Conservation (phyloP, 2,797 vertebrate genomes). For the Neosilurus mollespiculum region DNA sequence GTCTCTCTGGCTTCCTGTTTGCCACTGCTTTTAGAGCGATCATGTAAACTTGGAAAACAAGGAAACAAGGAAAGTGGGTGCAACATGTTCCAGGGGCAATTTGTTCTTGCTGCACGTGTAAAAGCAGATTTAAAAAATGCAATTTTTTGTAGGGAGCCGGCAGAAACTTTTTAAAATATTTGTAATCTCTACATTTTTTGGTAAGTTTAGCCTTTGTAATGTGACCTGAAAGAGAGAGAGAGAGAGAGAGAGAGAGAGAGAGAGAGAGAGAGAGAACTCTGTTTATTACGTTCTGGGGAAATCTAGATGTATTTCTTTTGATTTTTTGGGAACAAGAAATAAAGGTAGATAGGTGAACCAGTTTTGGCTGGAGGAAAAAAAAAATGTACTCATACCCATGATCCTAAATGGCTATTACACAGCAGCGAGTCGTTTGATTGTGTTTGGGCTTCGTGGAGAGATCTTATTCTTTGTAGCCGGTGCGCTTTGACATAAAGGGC, state of each 20-base stretch:
- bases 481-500: conserved; percentile 43
- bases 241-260: not conserved
- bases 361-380: not conserved
- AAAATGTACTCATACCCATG: not conserved
- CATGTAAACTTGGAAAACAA: too few species aligned
- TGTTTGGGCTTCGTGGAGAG: conserved; percentile 14
- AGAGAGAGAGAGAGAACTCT: not conserved
- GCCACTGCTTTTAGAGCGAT: too few species aligned
- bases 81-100: too few species aligned
- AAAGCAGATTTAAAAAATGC: too few species aligned
- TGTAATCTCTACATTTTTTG: too few species aligned
- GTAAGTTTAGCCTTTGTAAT: too few species aligned
- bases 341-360: not conserved
- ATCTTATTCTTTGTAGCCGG: conserved; percentile 30
- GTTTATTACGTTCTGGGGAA: not conserved
- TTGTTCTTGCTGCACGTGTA: too few species aligned
- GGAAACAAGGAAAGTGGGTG: too few species aligned
- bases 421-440: conserved; percentile 12
- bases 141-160: too few species aligned
- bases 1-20: too few species aligned
- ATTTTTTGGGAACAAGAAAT: not conserved
- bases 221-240: too few species aligned
- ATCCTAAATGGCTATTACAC: conserved; percentile 16
- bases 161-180: too few species aligned
- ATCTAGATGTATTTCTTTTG: not conserved